phyloP scores from a whole-genome alignment of 2,888 invertebrate species.

The Cosmopolites sordidus region DNA sequence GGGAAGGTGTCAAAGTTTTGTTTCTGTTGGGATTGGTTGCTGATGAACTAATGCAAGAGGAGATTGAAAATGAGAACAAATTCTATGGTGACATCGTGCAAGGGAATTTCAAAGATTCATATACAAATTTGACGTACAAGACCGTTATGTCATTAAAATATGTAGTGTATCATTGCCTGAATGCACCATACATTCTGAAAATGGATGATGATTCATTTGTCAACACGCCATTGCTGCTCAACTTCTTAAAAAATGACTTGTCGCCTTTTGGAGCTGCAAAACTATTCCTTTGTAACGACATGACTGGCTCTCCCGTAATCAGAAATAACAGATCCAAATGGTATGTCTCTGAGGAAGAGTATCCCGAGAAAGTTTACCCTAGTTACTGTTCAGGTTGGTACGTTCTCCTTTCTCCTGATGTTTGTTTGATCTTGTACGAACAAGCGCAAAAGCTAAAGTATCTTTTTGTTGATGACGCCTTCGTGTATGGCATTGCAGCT shows the following conservation, averaged over 20 bases:
- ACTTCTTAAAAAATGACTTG: slow-evolving; percentile 55
- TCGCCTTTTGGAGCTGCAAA: slow-evolving; percentile 59
- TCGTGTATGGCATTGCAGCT: slow-evolving; percentile 16
- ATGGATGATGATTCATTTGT: slow-evolving; percentile 76
- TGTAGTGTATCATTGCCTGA: slow-evolving; percentile 64
- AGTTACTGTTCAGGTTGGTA: slow-evolving; percentile 70
- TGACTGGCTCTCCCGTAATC: slow-evolving; percentile 26
- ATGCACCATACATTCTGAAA: slow-evolving; percentile 63
- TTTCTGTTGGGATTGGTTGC: slow-evolving; percentile 63
- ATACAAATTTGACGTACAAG: slow-evolving; percentile 79
- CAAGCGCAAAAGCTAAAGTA: slow-evolving; percentile 57
- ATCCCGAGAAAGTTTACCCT: slow-evolving; percentile 61
- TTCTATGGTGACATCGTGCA: slow-evolving; percentile 66
- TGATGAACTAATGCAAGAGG: slow-evolving; percentile 37
- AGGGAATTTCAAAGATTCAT: slow-evolving; percentile 71
- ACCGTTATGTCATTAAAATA: slow-evolving; percentile 79
- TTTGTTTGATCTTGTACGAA: slow-evolving; percentile 48
- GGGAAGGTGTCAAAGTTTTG: slow-evolving; percentile 55
- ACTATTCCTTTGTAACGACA: slow-evolving; percentile 61
- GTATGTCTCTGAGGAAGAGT: slow-evolving; percentile 67
- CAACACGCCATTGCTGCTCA: slow-evolving; percentile 60
- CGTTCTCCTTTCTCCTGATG: slow-evolving; percentile 58
- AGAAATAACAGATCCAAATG: slow-evolving; percentile 68
- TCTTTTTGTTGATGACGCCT: slow-evolving; percentile 67
- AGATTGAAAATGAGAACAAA: slow-evolving; percentile 52